Evolutionary conservation across 2,888 invertebrate genomes (phyloP), one percentile per base, ranked within the genome.

Genomic region (Cephus pulcher): DNA sequence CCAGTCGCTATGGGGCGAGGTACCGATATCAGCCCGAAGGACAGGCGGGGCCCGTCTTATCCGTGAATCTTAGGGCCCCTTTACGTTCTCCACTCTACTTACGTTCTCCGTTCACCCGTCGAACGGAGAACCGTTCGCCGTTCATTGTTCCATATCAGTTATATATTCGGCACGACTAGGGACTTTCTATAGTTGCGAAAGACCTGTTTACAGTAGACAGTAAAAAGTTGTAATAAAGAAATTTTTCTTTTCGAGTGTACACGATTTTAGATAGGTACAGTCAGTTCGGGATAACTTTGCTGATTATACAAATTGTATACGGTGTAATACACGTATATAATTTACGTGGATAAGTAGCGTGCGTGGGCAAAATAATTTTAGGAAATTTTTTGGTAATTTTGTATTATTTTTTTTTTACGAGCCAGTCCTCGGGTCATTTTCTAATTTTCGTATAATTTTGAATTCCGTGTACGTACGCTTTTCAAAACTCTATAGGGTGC

Each of bases 1-100:
- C 23, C 56, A 56, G 23, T 9, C 56, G 23, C 23, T 56, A 56
- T 9, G 15, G 23, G 71, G 15, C 71, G 71, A 71, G 32, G 71
- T 71, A 71, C 71, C 71, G 34, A 33, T 71, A 71, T 12, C 12
- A 80, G 78, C 79, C 79, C 80, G 80, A 78, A 77, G 79, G 80
- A 79, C 83, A 82, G 83, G 83, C 82, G 83, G 83, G 83, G 86
- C 84, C 84, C 84, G 78, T 78, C 83, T 85, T 86, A 86, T 86
- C 85, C 85, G 84, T 86, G 84, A 82, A 86, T 85, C 85, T 86
- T 83, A 81, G 82, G 83, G 83, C 85, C 84, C 56, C 56, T 9
- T 56, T 23, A 9, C 56, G 56, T 56, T 56, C 56, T 56, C 56
- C 56, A 82, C 82, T 84, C 81, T 84, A 80, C 83, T 82, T 81